These are phyloP conservation scores for Drosophila mauritiana DNA, from an alignment of 1,140 invertebrate genomes.

Conservation along the genomic window DNA sequence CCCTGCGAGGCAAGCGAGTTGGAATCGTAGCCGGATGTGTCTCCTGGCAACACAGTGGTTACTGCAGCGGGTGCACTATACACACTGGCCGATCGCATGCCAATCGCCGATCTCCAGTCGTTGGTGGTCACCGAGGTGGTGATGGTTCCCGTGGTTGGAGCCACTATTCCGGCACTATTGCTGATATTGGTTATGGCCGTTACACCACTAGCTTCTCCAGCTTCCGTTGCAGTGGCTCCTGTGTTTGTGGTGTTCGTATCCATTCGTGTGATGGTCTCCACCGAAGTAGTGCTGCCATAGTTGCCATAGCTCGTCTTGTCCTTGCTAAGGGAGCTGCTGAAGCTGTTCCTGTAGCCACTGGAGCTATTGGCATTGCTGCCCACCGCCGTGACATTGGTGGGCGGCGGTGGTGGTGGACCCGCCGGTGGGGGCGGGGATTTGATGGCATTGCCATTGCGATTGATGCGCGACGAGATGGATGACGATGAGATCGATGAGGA, in stretches of 20 bases:
- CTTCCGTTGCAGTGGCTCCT: slow-evolving; percentile 58
- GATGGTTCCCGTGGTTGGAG: slow-evolving; percentile 36
- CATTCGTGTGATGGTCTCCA: slow-evolving; percentile 83
- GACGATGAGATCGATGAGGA: slow-evolving; percentile 76
- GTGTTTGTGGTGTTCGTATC: slow-evolving; percentile 75
- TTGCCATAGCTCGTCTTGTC: slow-evolving; percentile 80
- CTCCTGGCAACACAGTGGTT: slow-evolving; percentile 62
- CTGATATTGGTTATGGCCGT: slow-evolving; percentile 60
- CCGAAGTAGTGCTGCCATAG: slow-evolving; percentile 76
- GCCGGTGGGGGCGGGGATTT: slow-evolving; percentile 78
- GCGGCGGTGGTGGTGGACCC: slow-evolving; percentile 75
- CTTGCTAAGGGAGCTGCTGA: slow-evolving; percentile 74
- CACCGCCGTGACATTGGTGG: slow-evolving; percentile 30
- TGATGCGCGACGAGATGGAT: slow-evolving; percentile 74
- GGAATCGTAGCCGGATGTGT: slow-evolving; percentile 75
- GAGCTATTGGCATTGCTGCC: slow-evolving; percentile 48
- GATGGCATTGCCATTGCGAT: slow-evolving; percentile 68
- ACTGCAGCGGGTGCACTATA: slow-evolving; percentile 80
- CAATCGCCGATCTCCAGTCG: slow-evolving; percentile 75
- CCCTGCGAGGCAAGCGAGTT: slow-evolving; percentile 68
- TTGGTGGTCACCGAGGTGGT: slow-evolving; percentile 58
- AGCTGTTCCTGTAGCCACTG: slow-evolving; percentile 63
- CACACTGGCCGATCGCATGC: slow-evolving; percentile 79
- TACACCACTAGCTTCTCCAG: slow-evolving; percentile 48
- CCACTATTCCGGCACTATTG: slow-evolving; percentile 28